Conservation (phyloP, 2,113 vertebrate species). For the Amphiprion percula region DNA sequence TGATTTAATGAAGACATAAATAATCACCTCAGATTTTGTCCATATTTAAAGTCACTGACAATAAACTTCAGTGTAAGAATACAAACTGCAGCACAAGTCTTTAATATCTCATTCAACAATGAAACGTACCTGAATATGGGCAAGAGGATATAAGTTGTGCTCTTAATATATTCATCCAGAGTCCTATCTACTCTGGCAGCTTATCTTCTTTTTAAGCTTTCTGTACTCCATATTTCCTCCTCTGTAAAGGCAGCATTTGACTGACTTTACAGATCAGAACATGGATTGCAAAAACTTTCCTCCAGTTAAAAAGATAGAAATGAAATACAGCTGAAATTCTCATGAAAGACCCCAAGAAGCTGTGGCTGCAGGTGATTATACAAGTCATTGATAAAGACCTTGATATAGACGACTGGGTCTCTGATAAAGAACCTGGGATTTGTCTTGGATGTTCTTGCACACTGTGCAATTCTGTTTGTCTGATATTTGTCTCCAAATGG, state of each 20-base stretch:
- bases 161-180: conserved; percentile 36
- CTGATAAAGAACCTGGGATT: neutral
- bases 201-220: conserved; percentile 43
- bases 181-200: conserved; percentile 32
- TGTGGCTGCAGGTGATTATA: neutral
- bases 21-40: neutral
- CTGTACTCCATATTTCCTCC: conserved; percentile 17
- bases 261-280: conserved; percentile 40
- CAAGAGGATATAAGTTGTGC: neutral
- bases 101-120: neutral
- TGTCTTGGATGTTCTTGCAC: conserved; percentile 22
- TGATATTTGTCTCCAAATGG: neutral
- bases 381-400: conserved; percentile 20
- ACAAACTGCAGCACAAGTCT: neutral
- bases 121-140: neutral
- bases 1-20: neutral
- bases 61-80: neutral
- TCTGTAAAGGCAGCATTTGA: conserved; percentile 5
- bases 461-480: neutral
- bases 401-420: conserved; percentile 26
- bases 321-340: conserved; percentile 22
- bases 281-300: conserved; percentile 31
- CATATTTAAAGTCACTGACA: neutral
- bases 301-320: conserved; percentile 30
- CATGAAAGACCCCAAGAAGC: conserved; percentile 6